Percentiles rank a stretch among this genome's conserved stretches.
Conservation (phyloP, 1,140 invertebrate species). For the Cotesia vestalis region DNA sequence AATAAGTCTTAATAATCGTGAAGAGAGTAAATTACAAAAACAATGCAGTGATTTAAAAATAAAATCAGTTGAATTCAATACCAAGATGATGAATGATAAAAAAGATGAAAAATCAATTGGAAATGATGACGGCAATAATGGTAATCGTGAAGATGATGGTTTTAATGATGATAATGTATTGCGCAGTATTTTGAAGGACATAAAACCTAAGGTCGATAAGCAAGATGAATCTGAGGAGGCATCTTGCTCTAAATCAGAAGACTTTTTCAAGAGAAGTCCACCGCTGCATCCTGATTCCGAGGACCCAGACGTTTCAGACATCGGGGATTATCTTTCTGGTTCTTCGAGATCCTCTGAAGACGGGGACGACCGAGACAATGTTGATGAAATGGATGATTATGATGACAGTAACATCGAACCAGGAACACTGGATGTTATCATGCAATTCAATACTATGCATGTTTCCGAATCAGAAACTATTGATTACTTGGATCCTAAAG, state of each 20-base stretch:
- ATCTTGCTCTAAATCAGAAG: constrained; percentile 30
- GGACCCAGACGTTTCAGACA: constrained; percentile 50
- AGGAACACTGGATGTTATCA: constrained; percentile 55
- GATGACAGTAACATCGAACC: constrained; percentile 21
- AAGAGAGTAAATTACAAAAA: constrained; percentile 47
- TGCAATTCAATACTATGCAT: constrained; percentile 55
- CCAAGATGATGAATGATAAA: constrained; percentile 40
- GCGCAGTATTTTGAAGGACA: constrained; percentile 18
- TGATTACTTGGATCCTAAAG: constrained; percentile 54
- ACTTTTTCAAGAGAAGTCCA: constrained; percentile 17
- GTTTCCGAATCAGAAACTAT: constrained; percentile 46
- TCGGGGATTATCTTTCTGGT: constrained; percentile 48
- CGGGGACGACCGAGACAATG: constrained; percentile 19
- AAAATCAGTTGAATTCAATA: too few species aligned
- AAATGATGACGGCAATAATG: not conserved
- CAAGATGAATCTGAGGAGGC: constrained; percentile 16
- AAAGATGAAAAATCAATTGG: constrained; percentile 45
- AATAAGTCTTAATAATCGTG: not conserved
- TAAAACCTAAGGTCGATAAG: constrained; percentile 24
- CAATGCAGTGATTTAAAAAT: constrained; percentile 6
- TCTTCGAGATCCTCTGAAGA: constrained; percentile 32
- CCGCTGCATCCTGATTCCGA: constrained; percentile 43
- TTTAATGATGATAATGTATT: constrained; percentile 26
- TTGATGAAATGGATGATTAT: constrained; percentile 22
- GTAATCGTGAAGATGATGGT: constrained; percentile 20